These are phyloP conservation scores for Stercorarius parasiticus DNA, from an alignment of 2,113 vertebrate genomes.

Conservation along the genomic window DNA sequence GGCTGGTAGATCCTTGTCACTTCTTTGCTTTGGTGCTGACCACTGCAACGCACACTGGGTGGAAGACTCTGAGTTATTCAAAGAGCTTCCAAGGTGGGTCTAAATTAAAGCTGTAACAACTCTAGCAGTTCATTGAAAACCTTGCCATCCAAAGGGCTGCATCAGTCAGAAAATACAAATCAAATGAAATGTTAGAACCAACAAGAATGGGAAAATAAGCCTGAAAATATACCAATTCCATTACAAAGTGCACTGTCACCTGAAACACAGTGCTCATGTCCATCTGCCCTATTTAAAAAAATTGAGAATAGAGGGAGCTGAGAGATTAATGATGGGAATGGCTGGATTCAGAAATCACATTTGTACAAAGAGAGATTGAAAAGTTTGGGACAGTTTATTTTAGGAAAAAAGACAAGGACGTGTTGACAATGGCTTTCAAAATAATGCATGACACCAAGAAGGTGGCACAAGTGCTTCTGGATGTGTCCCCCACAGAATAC, in stretches of 20 bases:
- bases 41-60: neutral
- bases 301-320: neutral
- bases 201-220: neutral
- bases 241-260: neutral
- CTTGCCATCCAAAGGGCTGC: neutral
- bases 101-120: neutral
- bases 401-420: neutral
- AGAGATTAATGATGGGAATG: neutral
- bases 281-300: neutral
- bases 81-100: neutral
- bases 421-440: neutral
- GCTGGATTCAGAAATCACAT: neutral
- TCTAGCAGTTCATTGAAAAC: neutral
- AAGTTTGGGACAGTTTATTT: neutral
- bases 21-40: neutral
- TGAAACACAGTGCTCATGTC: neutral
- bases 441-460: neutral
- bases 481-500: neutral
- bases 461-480: neutral
- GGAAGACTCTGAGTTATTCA: neutral
- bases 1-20: neutral
- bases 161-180: neutral
- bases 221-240: neutral
- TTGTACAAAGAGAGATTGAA: neutral
- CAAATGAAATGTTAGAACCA: neutral